These are phyloP conservation scores for Tethya wilhelma DNA, from an alignment of 37 sponge, comb jelly and placozoan species.

Conservation along the genomic window DNA sequence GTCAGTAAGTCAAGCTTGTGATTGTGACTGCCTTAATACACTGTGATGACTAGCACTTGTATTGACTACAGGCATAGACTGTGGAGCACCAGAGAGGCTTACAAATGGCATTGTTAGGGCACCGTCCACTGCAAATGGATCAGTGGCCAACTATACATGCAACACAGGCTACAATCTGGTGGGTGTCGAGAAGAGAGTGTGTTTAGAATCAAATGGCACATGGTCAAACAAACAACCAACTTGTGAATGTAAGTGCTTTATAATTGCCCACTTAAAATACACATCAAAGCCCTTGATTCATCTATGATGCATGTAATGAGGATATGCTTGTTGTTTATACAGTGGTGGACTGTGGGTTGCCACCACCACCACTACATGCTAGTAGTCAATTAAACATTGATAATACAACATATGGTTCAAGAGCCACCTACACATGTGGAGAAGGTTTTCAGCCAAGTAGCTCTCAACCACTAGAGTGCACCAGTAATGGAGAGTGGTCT, in stretches of 20 bases:
- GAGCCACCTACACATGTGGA: conserved; percentile 3
- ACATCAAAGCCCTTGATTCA: too few relatives aligned
- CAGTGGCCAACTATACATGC: neutral
- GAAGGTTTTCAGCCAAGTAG: neutral
- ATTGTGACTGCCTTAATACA: neutral
- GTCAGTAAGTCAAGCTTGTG: neutral
- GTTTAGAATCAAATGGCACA: neutral
- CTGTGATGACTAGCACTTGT: neutral
- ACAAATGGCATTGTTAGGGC: neutral
- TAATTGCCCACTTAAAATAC: too few relatives aligned
- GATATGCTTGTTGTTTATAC: too few relatives aligned
- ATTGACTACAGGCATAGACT: neutral
- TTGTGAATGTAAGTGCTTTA: neutral
- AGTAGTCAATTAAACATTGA: neutral
- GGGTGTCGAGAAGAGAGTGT: conserved; percentile 1
- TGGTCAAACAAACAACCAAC: conserved; percentile 1
- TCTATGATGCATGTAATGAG: neutral
- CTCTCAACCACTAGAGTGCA: neutral
- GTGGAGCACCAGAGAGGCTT: neutral
- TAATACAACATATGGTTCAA: neutral
- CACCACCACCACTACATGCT: neutral
- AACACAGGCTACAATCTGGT: conserved; percentile 1
- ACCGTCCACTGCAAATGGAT: neutral
- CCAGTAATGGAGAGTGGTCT: conserved; percentile 3
- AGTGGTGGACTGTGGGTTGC: conserved; percentile 8